phyloP scores from a whole-genome alignment of 1,140 invertebrate genomes.

The Chrysoperla carnea region DNA sequence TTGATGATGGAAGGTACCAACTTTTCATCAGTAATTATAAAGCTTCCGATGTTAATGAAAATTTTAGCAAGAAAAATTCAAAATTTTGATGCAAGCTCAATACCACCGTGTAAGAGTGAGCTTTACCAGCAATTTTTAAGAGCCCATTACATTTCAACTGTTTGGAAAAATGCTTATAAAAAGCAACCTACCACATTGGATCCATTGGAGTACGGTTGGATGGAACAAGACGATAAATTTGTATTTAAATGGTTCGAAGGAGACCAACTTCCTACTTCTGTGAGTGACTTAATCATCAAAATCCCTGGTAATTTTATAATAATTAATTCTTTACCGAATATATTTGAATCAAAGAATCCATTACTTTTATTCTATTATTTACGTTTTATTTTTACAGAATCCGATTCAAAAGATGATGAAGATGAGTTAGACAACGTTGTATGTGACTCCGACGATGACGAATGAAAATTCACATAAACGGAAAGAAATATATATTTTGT shows the following conservation, averaged over 20 bases:
- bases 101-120: constrained; percentile 9
- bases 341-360: background rate
- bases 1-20: constrained; percentile 10
- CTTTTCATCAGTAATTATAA: constrained; percentile 10
- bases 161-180: constrained; percentile 11
- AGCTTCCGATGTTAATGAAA: constrained; percentile 9
- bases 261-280: constrained; percentile 10
- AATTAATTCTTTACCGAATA: background rate
- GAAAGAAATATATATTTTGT: too few species aligned
- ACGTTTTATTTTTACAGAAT: background rate
- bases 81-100: constrained; percentile 11
- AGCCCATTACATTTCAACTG: constrained; percentile 9
- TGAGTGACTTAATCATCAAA: constrained; percentile 6
- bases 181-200: constrained; percentile 7
- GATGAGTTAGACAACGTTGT: too few species aligned
- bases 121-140: constrained; percentile 9
- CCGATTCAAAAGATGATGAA: background rate
- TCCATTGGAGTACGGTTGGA: constrained; percentile 11
- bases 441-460: too few species aligned
- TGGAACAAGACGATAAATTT: constrained; percentile 7
- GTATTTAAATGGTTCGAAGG: constrained; percentile 13
- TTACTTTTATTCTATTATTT: too few species aligned
- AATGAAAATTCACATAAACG: too few species aligned
- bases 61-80: constrained; percentile 9
- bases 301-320: constrained; percentile 4